Evolutionary conservation across 2,888 invertebrate genomes (phyloP).

Genomic region (Abscondita cerata): DNA sequence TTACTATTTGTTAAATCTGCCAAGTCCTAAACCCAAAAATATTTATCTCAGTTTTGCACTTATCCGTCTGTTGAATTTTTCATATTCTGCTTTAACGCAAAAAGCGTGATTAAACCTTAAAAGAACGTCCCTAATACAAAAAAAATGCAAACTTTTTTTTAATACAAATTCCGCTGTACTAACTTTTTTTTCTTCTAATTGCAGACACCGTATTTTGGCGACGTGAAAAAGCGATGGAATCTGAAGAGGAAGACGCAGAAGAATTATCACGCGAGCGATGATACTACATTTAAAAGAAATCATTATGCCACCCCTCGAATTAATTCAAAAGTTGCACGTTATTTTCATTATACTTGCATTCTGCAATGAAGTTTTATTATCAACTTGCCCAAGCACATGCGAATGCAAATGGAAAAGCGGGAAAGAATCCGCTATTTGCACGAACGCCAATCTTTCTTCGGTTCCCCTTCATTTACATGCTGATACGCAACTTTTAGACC

Average conservation of each 20-base stretch:
- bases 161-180: not conserved
- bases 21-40: slow-evolving; percentile 6
- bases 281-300: slow-evolving; percentile 14
- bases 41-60: slow-evolving; percentile 16
- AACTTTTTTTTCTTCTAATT: slow-evolving; percentile 29
- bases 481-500: slow-evolving; percentile 80
- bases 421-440: slow-evolving; percentile 84
- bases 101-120: slow-evolving; percentile 5
- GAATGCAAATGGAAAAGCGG: slow-evolving; percentile 91
- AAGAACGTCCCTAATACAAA: not conserved
- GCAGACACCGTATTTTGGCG: slow-evolving; percentile 32
- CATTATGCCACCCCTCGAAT: slow-evolving; percentile 26
- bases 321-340: slow-evolving; percentile 29
- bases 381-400: slow-evolving; percentile 77
- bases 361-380: slow-evolving; percentile 59
- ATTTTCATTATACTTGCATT: slow-evolving; percentile 50
- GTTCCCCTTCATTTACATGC: slow-evolving; percentile 78
- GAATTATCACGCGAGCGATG: slow-evolving; percentile 32
- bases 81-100: slow-evolving; percentile 8
- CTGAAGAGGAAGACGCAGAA: slow-evolving; percentile 50
- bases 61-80: slow-evolving; percentile 17
- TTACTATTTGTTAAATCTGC: slow-evolving; percentile 22
- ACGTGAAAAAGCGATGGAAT: slow-evolving; percentile 44
- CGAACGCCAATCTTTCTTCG: slow-evolving; percentile 75
- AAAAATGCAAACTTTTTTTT: no score